Conservation (phyloP, 2,888 invertebrate genomes). For the Epiblema foenella region DNA sequence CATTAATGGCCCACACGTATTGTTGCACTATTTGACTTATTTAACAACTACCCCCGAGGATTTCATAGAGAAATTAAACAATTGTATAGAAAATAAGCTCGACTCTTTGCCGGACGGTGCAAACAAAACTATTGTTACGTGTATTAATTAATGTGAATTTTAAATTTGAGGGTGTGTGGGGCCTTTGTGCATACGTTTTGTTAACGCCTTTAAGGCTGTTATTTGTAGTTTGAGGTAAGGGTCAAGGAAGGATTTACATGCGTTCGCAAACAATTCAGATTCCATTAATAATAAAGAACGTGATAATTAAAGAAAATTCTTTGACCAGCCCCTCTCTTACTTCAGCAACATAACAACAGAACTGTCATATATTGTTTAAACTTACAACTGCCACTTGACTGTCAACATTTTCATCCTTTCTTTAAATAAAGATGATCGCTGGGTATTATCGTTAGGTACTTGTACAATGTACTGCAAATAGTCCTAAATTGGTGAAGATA, state of each 20-base stretch:
- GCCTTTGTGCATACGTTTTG: slow-evolving; percentile 33
- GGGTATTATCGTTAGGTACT: too few relatives aligned
- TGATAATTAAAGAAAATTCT: neutral
- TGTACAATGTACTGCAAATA: too few relatives aligned
- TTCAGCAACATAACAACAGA: too few relatives aligned
- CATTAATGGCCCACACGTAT: slow-evolving; percentile 76
- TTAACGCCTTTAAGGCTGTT: slow-evolving; percentile 33
- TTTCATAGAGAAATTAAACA: slow-evolving; percentile 70
- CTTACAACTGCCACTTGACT: too few relatives aligned
- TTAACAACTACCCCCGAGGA: slow-evolving; percentile 67
- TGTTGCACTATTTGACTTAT: slow-evolving; percentile 79
- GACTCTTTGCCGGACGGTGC: slow-evolving; percentile 67
- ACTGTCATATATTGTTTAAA: too few relatives aligned
- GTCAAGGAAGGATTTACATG: slow-evolving; percentile 10
- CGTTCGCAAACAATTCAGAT: neutral
- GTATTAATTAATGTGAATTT: slow-evolving; percentile 73
- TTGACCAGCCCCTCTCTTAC: too few relatives aligned
- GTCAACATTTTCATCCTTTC: too few relatives aligned
- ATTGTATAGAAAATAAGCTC: slow-evolving; percentile 75
- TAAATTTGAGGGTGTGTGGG: slow-evolving; percentile 58
- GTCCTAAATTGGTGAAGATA: too few relatives aligned
- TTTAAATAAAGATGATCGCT: too few relatives aligned
- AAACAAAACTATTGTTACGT: slow-evolving; percentile 75
- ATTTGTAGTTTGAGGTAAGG: slow-evolving; percentile 11
- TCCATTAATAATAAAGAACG: neutral